Evolutionary conservation across 2,113 vertebrate species (phyloP), one percentile per base, ranked within the genome.

Genomic region (Syngnathus floridae): DNA sequence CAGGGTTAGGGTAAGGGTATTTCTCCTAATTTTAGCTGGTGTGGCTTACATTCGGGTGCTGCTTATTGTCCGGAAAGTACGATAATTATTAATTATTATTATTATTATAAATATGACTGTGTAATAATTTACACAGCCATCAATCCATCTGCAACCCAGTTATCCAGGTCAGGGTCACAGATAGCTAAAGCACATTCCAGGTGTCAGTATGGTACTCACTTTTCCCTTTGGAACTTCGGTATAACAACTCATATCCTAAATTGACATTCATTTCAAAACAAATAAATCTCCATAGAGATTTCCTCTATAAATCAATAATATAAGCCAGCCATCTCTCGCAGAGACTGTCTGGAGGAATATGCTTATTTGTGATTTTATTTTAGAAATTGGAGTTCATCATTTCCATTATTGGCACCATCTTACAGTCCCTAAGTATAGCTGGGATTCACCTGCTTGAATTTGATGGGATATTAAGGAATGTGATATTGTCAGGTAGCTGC

Each of bases 201-300:
- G 48, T 64, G 35, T 19, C 56, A 46, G 17, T 54, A 26, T 10
- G 26, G 21, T 54, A 43, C 13, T 54, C 56, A 65, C 51, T 38
- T 51, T 48, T 75, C 77, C 76, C 75, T 57, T 61, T 48, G 74
- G 82, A 85, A 74, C 77, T 76, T 65, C 77, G 68, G 71, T 83
- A 72, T 81, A 86, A 88, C 83, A 88, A 83, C 85, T 86, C 76
- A 86, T 88, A 88, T 88, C 81, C 83, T 84, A 88, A 91, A 81
- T 74, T 88, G 88, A 89, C 88, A 90, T 90, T 88, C 88, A 88
- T 88, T 89, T 84, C 81, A 87, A 31, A 82, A 84, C 82, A 87
- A 88, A 89, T 87, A 90, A 89, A 90, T 90, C 85, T 87, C 87
- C 48, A 60, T 79, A 70, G 87, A 86, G 86, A 83, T 85, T 67